Percentiles rank a stretch among this genome's conserved stretches.
phyloP scores from a whole-genome alignment of 2,113 vertebrate genomes.

The Turdus rufiventris region DNA sequence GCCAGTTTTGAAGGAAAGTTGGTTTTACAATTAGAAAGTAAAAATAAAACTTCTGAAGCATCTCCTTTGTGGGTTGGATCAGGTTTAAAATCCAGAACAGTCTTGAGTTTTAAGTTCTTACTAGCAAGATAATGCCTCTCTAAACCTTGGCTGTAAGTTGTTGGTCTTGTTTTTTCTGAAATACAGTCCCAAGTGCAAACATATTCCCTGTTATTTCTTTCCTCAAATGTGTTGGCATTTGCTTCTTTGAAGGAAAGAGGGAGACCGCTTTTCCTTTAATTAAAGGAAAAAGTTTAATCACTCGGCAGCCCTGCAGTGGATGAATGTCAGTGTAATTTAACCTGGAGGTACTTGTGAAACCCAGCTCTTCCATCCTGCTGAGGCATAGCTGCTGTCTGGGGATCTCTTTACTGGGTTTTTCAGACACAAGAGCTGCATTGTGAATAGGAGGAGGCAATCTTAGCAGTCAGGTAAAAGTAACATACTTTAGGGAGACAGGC shows the following conservation, averaged over 20 bases:
- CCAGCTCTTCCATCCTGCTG: background rate
- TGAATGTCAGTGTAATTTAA: background rate
- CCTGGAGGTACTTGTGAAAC: constrained; percentile 11
- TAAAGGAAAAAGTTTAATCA: constrained; percentile 18
- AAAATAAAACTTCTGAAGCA: background rate
- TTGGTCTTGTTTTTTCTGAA: background rate
- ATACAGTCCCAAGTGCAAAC: background rate
- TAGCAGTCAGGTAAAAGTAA: background rate
- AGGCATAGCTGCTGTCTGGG: background rate
- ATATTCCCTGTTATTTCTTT: constrained; percentile 11
- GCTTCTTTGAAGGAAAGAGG: background rate
- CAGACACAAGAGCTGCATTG: background rate
- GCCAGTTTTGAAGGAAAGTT: background rate
- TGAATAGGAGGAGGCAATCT: background rate
- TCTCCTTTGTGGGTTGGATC: background rate
- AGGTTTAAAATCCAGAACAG: background rate
- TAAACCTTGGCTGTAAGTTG: background rate
- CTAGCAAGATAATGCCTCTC: background rate
- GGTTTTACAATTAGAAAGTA: background rate
- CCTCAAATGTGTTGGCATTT: background rate
- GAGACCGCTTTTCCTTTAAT: background rate
- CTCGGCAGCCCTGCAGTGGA: background rate
- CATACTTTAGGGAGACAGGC: background rate
- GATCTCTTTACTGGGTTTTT: background rate
- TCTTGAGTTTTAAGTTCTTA: background rate